Evolutionary conservation across 2,888 invertebrate species (phyloP), one percentile per base, ranked within the genome.

Genomic region (Drosophila paranaensis): DNA sequence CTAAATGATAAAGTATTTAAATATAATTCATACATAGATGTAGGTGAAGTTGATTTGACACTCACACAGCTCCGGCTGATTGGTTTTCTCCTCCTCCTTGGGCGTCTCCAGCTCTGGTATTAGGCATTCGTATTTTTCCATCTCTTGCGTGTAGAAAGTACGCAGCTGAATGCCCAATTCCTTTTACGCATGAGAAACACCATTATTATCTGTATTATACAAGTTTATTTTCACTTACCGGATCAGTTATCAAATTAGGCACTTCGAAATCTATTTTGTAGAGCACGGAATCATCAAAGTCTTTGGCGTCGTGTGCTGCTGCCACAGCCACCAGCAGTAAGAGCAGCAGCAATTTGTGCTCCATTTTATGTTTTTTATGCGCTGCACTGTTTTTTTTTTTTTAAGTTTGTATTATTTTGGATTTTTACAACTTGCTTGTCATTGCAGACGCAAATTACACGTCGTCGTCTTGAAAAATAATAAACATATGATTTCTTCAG

Each of bases 61-160:
- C 76, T 53, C 61, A 92, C 92, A 92, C 60, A 91, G 58, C 65
- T 88, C 91, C 6, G 85, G 86, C 54, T 89, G 87, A 46, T 88
- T 85, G 1, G 80, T 60, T 35, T 82, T 88, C 50, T 90, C 94
- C 93, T 92, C 88, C 46, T 91, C 90, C 39, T 90, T 90, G 8
- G 83, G 75, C 14, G 93, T 91, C 35, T 92, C 91, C 10, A 95
- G 93, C 70, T 95, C 95, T 13, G 98, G 98, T 80, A 98, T 93
- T 11, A 95, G 93, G 91, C 98, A 98, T 66, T 95, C 94, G 91
- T 97, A 98, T 79, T 95, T 95, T 90, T 98, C 98, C 88, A 97
- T 95, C 73, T 96, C 95, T 16, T 95, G 94, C 14, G 97, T 96
- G 45, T 90, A 84, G 56, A 92, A 92, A 5, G 88, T 85, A 10